These are phyloP conservation scores for Ciconia stormi DNA, from an alignment of 2,113 vertebrate species.

Conservation along the genomic window DNA sequence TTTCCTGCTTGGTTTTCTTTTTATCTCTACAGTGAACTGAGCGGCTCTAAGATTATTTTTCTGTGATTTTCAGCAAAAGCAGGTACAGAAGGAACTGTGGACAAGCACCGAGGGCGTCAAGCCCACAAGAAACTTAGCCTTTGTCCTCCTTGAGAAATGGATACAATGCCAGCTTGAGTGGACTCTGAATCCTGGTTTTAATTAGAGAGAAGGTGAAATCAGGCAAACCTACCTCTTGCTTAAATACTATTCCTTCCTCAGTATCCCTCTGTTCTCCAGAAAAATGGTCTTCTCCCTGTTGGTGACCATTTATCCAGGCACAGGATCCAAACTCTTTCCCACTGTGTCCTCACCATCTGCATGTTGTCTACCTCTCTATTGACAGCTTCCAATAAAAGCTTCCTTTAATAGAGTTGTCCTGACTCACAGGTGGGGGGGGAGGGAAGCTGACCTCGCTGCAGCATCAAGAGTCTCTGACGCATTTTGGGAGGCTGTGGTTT, in stretches of 20 bases:
- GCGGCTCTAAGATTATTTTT: not conserved
- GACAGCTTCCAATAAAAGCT: constrained; percentile 53
- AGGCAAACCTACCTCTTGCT: constrained; percentile 37
- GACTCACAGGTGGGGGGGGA: constrained; percentile 59
- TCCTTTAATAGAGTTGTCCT: constrained; percentile 64
- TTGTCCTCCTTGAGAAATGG: not conserved
- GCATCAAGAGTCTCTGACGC: constrained; percentile 58
- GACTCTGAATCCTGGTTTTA: constrained; percentile 5
- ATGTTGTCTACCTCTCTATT: constrained; percentile 18
- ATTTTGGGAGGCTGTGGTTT: constrained; percentile 61
- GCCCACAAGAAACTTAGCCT: not conserved
- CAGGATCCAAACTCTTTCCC: constrained; percentile 16
- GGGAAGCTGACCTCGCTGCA: constrained; percentile 54
- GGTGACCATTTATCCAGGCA: not conserved
- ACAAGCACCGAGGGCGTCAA: not conserved
- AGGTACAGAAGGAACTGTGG: not conserved
- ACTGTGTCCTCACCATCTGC: not conserved
- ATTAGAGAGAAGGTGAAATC: constrained; percentile 22
- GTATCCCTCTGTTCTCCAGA: constrained; percentile 13
- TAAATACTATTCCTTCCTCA: constrained; percentile 31
- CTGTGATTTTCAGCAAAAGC: not conserved
- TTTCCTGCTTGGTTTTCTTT: not conserved
- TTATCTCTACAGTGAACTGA: not conserved
- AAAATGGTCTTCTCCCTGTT: constrained; percentile 21
- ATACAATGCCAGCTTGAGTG: not conserved